Evolutionary conservation across 2,888 invertebrate genomes (phyloP).

Genomic region (Lypha dubia): DNA sequence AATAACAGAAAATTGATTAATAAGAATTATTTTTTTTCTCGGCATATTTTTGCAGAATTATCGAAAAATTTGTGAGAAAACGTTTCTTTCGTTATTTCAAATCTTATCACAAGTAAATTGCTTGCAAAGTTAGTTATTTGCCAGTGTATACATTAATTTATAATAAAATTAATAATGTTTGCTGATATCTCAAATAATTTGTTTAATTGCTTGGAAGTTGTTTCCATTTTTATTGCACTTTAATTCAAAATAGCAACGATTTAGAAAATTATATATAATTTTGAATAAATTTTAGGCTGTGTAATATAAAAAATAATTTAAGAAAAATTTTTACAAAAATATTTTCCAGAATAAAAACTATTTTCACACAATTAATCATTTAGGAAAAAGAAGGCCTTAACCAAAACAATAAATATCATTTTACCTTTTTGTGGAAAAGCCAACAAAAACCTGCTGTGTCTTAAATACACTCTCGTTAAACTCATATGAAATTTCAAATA

Average conservation of each 20-base stretch:
- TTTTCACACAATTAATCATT: constrained; percentile 70
- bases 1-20: constrained; percentile 74
- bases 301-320: neutral
- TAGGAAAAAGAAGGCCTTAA: constrained; percentile 6
- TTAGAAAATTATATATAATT: neutral
- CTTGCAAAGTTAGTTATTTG: neutral
- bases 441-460: constrained; percentile 55
- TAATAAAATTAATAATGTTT: no score
- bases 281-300: neutral
- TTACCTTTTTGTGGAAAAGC: constrained; percentile 58
- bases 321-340: no score
- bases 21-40: constrained; percentile 26
- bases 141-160: no score
- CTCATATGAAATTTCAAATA: constrained; percentile 54
- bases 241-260: no score
- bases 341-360: constrained; percentile 1
- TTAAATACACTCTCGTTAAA: constrained; percentile 47
- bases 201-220: no score
- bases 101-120: no score
- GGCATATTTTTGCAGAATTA: constrained; percentile 11
- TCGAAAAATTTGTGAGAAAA: neutral
- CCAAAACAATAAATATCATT: constrained; percentile 69
- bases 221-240: no score
- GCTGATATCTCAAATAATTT: no score
- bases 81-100: no score